Evolutionary conservation across 2,888 invertebrate genomes (phyloP), one percentile per base, ranked within the genome.

Genomic region (Yponomeuta cagnagella): DNA sequence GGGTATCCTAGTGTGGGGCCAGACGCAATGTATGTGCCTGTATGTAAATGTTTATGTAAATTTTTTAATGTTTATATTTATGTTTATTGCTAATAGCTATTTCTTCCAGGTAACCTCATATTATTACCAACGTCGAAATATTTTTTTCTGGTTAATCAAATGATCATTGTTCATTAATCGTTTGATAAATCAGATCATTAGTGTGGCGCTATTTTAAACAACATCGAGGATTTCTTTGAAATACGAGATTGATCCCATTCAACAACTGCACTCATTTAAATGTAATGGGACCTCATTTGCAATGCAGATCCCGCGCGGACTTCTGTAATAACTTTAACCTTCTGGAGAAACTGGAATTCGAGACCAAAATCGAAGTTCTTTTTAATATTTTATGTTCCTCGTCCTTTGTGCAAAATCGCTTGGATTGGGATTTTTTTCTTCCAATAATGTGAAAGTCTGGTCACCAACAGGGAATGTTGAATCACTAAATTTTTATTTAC

Each of bases 231-330:
- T 58, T 12, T 3, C 15, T 58, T 58, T 58, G 52, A 58, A 58
- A 15, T 4, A 15, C 1, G 3, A 15, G 52, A 58, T 58, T 58
- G 52, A 58, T 58, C 15, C 15, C 15, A 58, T 15, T 58, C 4
- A 58, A 15, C 52, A 58, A 58, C 52, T 58, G 52, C 52, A 58
- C 52, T 58, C 52, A 58, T 58, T 58, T 58, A 58, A 58, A 58
- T 58, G 52, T 15, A 58, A 15, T 58, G 52, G 15, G 52, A 58
- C 5, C 15, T 58, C 52, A 88, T 90, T 89, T 85, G 89, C 87
- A 88, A 85, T 86, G 86, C 85, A 86, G 82, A 89, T 88, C 76
- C 74, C 75, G 75, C 77, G 78, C 79, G 78, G 79, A 75, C 75
- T 77, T 75, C 76, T 75, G 79, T 77, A 77, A 82, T 86, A 83